Conservation (phyloP, 1,140 invertebrate species). For the Drosophila mayri region DNA sequence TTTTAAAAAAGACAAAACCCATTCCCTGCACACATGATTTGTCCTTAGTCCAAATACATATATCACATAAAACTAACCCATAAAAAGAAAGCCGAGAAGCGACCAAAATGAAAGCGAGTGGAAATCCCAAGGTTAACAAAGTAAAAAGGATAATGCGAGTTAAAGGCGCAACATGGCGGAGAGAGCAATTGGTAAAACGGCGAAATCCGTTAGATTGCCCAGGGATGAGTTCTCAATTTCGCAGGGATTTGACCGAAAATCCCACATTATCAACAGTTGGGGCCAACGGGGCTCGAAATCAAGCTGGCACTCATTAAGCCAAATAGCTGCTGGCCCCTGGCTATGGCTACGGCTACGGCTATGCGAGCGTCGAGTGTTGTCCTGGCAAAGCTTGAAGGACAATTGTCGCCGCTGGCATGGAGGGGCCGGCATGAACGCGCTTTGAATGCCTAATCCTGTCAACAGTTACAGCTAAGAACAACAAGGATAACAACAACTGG, state of each 20-base stretch:
- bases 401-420: slow-evolving; percentile 51
- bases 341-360: slow-evolving; percentile 12
- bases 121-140: background rate
- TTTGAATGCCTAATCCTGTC: slow-evolving; percentile 66
- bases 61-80: slow-evolving; percentile 2
- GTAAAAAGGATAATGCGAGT: slow-evolving; percentile 10
- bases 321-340: slow-evolving; percentile 42
- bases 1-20: background rate
- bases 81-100: background rate
- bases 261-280: slow-evolving; percentile 47
- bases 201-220: slow-evolving; percentile 19
- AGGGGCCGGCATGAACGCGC: slow-evolving; percentile 41
- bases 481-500: slow-evolving; percentile 34
- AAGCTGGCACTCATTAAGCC: slow-evolving; percentile 49
- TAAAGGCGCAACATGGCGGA: slow-evolving; percentile 7
- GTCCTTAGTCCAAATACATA: background rate
- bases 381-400: slow-evolving; percentile 49
- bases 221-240: slow-evolving; percentile 15
- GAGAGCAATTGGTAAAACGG: background rate
- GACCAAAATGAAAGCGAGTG: background rate
- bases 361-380: slow-evolving; percentile 8
- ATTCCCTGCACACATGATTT: background rate
- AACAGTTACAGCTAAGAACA: slow-evolving; percentile 35
- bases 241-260: slow-evolving; percentile 36
- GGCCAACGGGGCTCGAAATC: slow-evolving; percentile 35